Evolutionary conservation across 2,797 vertebrate species (phyloP).

Genomic region (Dendrocincla fuliginosa): DNA sequence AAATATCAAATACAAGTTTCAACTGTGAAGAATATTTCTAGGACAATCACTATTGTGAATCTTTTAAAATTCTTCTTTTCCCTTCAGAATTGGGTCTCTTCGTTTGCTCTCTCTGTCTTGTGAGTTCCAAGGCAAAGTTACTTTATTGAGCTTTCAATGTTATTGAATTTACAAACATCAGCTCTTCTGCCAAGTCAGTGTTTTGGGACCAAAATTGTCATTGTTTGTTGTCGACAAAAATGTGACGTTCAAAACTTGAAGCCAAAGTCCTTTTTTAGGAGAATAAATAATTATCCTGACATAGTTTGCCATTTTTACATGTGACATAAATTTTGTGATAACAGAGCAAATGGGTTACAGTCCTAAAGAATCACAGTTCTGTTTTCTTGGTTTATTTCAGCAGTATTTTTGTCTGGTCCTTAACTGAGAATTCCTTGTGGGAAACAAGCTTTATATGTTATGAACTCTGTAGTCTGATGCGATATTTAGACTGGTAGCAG

Average conservation of each 20-base stretch:
- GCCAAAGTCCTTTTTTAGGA: background rate
- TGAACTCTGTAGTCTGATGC: background rate
- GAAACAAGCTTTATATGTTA: background rate
- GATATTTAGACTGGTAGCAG: background rate
- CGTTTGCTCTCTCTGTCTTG: background rate
- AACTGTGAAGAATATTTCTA: background rate
- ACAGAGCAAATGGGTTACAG: background rate
- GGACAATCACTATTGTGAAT: background rate
- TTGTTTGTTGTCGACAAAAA: background rate
- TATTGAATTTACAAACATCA: conserved; percentile 1
- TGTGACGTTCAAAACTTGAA: background rate
- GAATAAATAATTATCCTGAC: background rate
- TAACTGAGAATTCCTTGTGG: background rate
- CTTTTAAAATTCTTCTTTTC: background rate
- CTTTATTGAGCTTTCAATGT: conserved; percentile 23
- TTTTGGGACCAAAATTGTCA: background rate
- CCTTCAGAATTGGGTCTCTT: background rate
- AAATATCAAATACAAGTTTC: background rate
- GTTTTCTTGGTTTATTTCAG: background rate
- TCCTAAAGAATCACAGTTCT: background rate
- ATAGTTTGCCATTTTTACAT: background rate
- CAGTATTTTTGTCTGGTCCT: background rate
- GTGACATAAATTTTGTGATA: background rate
- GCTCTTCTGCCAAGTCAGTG: conserved; percentile 26
- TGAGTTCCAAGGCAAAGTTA: background rate